Evolutionary conservation across 2,888 invertebrate genomes (phyloP).

Genomic region (Apamea epomidion): DNA sequence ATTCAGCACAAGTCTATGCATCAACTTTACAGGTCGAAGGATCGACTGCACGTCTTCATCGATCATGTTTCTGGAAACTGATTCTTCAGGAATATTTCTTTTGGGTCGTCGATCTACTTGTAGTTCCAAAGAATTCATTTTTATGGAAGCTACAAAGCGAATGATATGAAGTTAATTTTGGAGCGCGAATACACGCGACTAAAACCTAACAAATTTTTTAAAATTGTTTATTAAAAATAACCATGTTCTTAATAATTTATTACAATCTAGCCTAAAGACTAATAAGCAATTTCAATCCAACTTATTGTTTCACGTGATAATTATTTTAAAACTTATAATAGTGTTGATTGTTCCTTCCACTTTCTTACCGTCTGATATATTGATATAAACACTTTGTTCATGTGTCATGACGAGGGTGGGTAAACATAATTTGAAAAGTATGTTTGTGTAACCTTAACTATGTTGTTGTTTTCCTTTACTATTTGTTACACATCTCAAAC

Average conservation of each 20-base stretch:
- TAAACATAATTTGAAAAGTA: neutral
- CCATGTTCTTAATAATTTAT: no score
- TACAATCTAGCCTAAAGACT: no score
- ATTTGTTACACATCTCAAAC: no score
- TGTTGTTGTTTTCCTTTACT: neutral
- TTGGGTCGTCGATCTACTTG: no score
- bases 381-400: no score
- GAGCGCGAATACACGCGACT: neutral
- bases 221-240: no score
- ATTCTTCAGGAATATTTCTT: neutral
- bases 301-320: no score
- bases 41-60: constrained; percentile 16
- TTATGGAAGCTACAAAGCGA: neutral
- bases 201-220: no score
- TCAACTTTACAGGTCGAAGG: constrained; percentile 1
- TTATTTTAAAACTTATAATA: no score
- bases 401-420: neutral
- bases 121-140: neutral
- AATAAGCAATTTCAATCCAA: no score
- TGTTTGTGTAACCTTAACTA: neutral
- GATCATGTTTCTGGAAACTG: neutral
- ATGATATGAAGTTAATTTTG: neutral
- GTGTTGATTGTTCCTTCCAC: no score
- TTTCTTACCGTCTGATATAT: no score
- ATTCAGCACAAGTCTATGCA: constrained; percentile 4